Evolutionary conservation across 1,140 invertebrate species (phyloP), one percentile per base, ranked within the genome.

Genomic region (Geopemphigus sp.): DNA sequence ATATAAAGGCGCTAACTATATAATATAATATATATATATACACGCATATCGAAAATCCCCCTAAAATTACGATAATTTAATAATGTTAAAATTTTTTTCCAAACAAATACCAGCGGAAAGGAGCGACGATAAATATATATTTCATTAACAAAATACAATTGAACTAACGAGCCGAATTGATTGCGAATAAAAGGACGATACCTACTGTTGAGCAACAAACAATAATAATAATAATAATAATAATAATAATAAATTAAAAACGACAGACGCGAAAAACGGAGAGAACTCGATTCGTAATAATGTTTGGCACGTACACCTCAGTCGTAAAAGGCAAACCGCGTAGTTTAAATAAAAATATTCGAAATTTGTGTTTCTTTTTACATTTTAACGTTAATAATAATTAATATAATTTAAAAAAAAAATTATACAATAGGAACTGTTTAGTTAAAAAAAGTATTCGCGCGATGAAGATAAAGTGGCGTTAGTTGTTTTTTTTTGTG

Each of bases 351-450:
- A 63, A 76, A n/a, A 56, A 56, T 32, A 56, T 73, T 59, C 4
- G 1, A 22, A 47, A 50, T 6, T 50, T 50, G 4, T 50, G 24
- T 53, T 29, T 53, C 50, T 74, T 19, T 17, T 63, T 47, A 29
- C 6, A 47, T 76, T 76, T 61, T 61, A 47, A 76, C 57, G 63
- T 24, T n/a, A 78, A 63, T 17, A 59, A 29, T 50, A 61, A 63
- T 14, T 78, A 63, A 78, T 32, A 63, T 76, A 76, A 78, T 5
- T 29, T 50, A 78, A 63, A 61, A 53, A 70, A 74, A 57, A 76
- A 76, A 78, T 17, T 63, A 78, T 61, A 78, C 56, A 78, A 78
- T 78, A 78, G 74, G 74, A 78, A 78, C 74, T 78, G 74, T 78
- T 45, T 61, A 10, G 22, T 78, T 61, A 50, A 78, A 39, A 39